Evolutionary conservation across 2,888 invertebrate species (phyloP).

Genomic region (Habroteleia sp.): DNA sequence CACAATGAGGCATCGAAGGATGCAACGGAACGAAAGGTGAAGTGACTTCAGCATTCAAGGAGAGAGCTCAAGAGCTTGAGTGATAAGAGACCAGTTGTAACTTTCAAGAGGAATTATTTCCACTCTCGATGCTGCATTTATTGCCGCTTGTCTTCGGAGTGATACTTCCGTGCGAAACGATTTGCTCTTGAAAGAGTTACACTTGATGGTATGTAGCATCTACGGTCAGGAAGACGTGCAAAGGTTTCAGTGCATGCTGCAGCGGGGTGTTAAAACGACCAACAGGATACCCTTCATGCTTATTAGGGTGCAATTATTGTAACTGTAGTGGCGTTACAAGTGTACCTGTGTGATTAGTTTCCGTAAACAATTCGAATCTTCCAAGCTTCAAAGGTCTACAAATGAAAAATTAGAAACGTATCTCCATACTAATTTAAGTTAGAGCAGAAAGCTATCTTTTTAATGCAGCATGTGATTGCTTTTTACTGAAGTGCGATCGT

Average conservation of each 20-base stretch:
- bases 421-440: conserved; percentile 10
- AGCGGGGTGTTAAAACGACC: neutral
- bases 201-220: conserved; percentile 15
- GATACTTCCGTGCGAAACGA: conserved; percentile 22
- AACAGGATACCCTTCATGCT: neutral
- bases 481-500: conserved; percentile 19
- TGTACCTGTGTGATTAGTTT: neutral
- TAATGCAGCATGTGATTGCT: conserved; percentile 34
- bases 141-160: conserved; percentile 38
- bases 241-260: conserved; percentile 36
- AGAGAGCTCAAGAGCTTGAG: conserved; percentile 30
- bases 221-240: conserved; percentile 13
- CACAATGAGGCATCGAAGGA: conserved; percentile 59
- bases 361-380: neutral
- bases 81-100: conserved; percentile 58
- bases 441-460: conserved; percentile 30
- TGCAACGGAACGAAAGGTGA: conserved; percentile 58
- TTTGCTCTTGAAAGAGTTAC: conserved; percentile 44
- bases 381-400: neutral
- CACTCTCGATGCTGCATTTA: conserved; percentile 45
- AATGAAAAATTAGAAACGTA: conserved; percentile 47
- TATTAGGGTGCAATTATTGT: too few species aligned
- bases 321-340: too few species aligned
- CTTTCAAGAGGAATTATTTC: conserved; percentile 57
- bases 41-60: conserved; percentile 49